Percentiles rank a stretch among this genome's conserved stretches.
Evolutionary conservation across 2,888 invertebrate species (phyloP).

Genomic region (Andrena fulva): DNA sequence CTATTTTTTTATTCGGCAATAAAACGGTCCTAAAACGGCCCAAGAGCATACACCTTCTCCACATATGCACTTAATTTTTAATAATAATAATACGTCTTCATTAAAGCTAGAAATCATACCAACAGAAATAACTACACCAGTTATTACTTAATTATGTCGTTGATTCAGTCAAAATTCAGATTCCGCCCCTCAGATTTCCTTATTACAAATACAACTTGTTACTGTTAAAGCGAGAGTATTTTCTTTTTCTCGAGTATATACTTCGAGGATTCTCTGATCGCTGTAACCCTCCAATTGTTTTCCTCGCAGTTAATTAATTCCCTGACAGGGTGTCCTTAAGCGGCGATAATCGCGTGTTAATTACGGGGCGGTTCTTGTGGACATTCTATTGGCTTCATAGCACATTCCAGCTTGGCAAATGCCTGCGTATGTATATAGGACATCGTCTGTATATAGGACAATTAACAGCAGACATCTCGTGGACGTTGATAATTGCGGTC

Average conservation of each 20-base stretch:
- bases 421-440: constrained; percentile 36
- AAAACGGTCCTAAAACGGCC: too few species aligned
- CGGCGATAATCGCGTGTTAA: constrained; percentile 69
- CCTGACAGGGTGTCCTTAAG: constrained; percentile 46
- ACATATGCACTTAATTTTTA: too few species aligned
- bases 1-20: too few species aligned
- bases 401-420: constrained; percentile 66
- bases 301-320: constrained; percentile 60
- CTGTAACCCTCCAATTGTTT: constrained; percentile 6
- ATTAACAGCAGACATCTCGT: constrained; percentile 28
- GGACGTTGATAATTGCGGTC: constrained; percentile 52
- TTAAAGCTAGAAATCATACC: too few species aligned
- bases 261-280: not conserved
- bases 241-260: too few species aligned
- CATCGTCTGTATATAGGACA: constrained; percentile 36
- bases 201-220: too few species aligned
- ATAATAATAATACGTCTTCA: too few species aligned
- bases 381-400: constrained; percentile 62
- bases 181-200: not conserved
- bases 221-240: not conserved
- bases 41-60: too few species aligned
- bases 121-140: too few species aligned
- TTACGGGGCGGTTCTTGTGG: constrained; percentile 72
- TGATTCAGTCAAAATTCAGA: not conserved
- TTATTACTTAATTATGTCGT: too few species aligned